Conservation (phyloP, 2,113 vertebrate species). For the Erythrocercus mccallii region DNA sequence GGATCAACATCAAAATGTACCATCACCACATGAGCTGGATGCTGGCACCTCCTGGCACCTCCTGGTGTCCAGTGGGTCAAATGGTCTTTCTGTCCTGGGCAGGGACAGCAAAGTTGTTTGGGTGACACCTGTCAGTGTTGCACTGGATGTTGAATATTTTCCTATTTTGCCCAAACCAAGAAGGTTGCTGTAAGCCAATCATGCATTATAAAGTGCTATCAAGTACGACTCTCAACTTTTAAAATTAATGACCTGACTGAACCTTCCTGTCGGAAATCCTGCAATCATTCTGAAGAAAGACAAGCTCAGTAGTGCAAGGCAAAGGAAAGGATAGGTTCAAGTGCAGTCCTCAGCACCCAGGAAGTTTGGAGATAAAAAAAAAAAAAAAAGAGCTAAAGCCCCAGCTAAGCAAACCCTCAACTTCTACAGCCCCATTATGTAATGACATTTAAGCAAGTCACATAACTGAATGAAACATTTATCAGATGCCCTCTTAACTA, state of each 20-base stretch:
- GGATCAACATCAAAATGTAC: neutral
- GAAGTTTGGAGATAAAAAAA: neutral
- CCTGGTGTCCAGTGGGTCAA: neutral
- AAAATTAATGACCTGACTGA: neutral
- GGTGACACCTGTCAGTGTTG: neutral
- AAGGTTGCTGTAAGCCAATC: neutral
- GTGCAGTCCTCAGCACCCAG: neutral
- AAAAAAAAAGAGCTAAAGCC: neutral
- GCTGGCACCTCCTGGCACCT: neutral
- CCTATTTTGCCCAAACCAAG: neutral
- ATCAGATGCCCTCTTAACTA: neutral
- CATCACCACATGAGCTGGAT: neutral
- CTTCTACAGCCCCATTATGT: neutral
- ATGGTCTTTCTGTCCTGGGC: neutral
- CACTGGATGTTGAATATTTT: neutral
- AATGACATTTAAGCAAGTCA: neutral
- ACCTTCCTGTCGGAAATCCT: neutral
- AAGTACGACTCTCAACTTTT: neutral
- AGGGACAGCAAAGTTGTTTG: neutral
- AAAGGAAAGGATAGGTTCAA: neutral
- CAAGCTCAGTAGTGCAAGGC: neutral
- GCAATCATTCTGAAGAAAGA: neutral
- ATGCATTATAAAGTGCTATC: neutral
- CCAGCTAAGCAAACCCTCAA: neutral
- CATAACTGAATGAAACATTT: neutral